phyloP scores from a whole-genome alignment of 2,113 vertebrate species.

The Chaetodon auriga region DNA sequence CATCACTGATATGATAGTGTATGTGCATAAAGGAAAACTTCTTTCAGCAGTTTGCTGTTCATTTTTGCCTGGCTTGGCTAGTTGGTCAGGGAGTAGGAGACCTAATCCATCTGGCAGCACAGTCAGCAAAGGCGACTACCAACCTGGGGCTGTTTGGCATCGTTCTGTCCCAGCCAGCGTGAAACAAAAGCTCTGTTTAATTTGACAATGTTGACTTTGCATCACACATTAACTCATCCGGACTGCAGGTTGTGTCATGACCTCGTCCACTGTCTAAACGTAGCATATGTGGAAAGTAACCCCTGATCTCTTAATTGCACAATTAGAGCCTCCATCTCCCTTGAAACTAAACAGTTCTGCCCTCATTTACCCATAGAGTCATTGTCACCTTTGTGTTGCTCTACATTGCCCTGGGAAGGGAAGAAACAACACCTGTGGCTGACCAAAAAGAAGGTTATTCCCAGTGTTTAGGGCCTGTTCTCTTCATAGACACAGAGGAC shows the following conservation, averaged over 20 bases:
- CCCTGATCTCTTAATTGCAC: neutral
- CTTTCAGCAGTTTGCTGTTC: conserved; percentile 10
- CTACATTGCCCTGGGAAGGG: neutral
- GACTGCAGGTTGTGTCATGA: neutral
- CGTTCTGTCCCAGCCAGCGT: conserved; percentile 5
- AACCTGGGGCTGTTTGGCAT: conserved; percentile 27
- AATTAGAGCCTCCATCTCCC: neutral
- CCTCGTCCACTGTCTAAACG: neutral
- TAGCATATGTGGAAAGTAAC: neutral
- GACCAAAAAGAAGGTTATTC: neutral
- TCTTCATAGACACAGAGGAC: neutral
- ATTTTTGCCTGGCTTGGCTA: conserved; percentile 19
- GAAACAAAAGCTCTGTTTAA: neutral
- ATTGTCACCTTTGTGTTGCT: neutral
- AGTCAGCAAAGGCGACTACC: conserved; percentile 24
- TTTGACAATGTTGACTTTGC: conserved; percentile 16
- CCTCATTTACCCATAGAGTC: neutral
- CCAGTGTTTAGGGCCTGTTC: neutral
- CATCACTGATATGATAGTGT: neutral
- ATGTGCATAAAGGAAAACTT: neutral
- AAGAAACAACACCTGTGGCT: neutral
- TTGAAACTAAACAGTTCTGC: neutral
- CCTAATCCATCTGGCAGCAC: conserved; percentile 17
- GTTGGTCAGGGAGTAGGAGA: conserved; percentile 34
- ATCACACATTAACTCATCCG: conserved; percentile 6